Conservation (phyloP, 2,888 invertebrate species). For the Iselma pallidipennis region DNA sequence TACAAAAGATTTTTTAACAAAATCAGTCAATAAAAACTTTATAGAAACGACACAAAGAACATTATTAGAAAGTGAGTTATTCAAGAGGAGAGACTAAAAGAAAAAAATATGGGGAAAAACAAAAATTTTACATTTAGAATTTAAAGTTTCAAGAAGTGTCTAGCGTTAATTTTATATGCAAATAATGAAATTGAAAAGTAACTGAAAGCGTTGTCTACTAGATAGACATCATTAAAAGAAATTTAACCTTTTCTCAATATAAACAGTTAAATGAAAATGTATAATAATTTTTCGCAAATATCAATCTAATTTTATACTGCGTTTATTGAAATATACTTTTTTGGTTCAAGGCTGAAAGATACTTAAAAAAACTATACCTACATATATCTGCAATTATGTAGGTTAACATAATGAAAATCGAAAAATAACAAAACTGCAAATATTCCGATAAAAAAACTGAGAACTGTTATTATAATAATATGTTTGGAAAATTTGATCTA, state of each 20-base stretch:
- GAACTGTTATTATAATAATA: too few species aligned
- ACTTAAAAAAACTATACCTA: too few species aligned
- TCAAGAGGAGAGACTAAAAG: not conserved
- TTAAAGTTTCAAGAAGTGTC: not conserved
- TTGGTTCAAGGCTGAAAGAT: not conserved
- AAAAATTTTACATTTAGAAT: not conserved
- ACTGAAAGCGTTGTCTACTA: not conserved
- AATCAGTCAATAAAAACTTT: not conserved
- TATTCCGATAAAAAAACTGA: too few species aligned
- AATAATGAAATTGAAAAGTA: not conserved
- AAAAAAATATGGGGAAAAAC: too few species aligned
- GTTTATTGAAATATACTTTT: not conserved
- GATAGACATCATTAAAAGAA: too few species aligned
- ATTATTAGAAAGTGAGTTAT: not conserved
- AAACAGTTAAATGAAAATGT: too few species aligned
- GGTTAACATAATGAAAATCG: not conserved
- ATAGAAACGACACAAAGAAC: not conserved
- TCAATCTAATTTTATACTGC: not conserved
- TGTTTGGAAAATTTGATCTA: not conserved
- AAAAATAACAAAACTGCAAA: too few species aligned
- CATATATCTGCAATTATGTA: not conserved
- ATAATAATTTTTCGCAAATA: not conserved
- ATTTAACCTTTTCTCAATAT: not conserved
- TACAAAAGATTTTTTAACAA: not conserved
- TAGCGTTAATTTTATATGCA: not conserved